Percentiles rank a stretch among this genome's conserved stretches.
These are phyloP conservation scores for Schizopygopsis malacanthus DNA, from an alignment of 2,797 vertebrate species.

Conservation along the genomic window DNA sequence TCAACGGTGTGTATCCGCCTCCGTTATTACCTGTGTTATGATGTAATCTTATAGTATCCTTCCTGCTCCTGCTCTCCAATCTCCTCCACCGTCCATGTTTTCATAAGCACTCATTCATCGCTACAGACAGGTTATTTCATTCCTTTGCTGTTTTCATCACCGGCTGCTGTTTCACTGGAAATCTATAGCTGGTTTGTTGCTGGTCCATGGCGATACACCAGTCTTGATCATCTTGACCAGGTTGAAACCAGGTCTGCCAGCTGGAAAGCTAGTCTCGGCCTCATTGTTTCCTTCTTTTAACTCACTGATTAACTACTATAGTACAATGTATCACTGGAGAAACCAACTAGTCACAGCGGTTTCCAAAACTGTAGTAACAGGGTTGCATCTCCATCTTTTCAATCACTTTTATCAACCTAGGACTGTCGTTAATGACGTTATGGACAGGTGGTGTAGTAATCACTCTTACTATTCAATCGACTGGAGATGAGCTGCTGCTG, in stretches of 20 bases:
- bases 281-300: no score
- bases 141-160: not conserved
- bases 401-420: no score
- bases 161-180: not conserved
- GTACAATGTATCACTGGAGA: no score
- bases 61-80: constrained; percentile 35
- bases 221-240: not conserved
- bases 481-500: not conserved
- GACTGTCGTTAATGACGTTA: no score
- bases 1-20: constrained; percentile 10
- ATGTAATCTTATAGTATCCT: constrained; percentile 48
- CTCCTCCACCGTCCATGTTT: constrained; percentile 43
- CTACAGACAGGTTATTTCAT: constrained; percentile 3
- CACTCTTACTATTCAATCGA: not conserved
- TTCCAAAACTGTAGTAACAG: no score
- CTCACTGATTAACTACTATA: no score
- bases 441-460: not conserved
- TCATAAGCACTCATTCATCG: constrained; percentile 46
- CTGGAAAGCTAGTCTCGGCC: no score
- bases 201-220: no score
- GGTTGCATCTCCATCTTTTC: no score
- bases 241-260: not conserved
- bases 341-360: no score
- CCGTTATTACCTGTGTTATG: constrained; percentile 47
- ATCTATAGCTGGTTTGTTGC: not conserved